Base-by-base conservation (phyloP, 1,140 invertebrate genomes). In the Drosophila malerkotliana region DNA sequence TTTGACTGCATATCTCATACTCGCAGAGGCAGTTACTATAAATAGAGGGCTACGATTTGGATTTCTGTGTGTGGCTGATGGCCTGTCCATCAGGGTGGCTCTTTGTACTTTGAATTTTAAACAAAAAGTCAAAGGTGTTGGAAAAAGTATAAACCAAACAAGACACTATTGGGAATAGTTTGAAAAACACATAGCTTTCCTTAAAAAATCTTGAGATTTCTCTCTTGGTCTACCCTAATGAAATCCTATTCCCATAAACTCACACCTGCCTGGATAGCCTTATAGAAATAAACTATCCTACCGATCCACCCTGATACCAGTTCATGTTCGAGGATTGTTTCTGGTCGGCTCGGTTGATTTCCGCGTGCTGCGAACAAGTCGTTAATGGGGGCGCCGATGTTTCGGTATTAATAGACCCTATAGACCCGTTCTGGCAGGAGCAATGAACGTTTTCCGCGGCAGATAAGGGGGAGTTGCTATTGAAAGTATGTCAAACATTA, bases 401-500 rank as follows among this genome's bases (percentile, higher is more conserved):
- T 8, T 24, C 8, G 45, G 45, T 84, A 85, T 85, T 77, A 57
- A 77, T 85, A 85, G 73, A 57, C 48, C 28, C 26, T 57, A 51
- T 51, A 45, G 45, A 39, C 52, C 28, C 66, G 45, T 8, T 72
- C 60, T 41, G 59, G 61, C 76, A 85, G 77, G 77, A 85, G 81
- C 72, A 72, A 72, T 83, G 80, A 61, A 68, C 75, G 61, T 49
- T 48, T 44, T 30, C 9, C 14, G 5, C 53, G 12, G 37, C 32
- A 41, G 66, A 51, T 64, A 47, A 62, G 8, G 48, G 32, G 49
- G 24, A 32, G 18, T 30, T 6, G 26, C 34, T 37, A 37, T 37
- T 88, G 72, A 72, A 87, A 79, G 55, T 66, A 66, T 87, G 83
- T 87, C 83, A 87, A 68, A 87, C 79, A 67, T 87, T 79, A 82